Percentiles rank a stretch among this genome's conserved stretches.
phyloP scores from a whole-genome alignment of 1,140 invertebrate species.

The Drosophila melanica region DNA sequence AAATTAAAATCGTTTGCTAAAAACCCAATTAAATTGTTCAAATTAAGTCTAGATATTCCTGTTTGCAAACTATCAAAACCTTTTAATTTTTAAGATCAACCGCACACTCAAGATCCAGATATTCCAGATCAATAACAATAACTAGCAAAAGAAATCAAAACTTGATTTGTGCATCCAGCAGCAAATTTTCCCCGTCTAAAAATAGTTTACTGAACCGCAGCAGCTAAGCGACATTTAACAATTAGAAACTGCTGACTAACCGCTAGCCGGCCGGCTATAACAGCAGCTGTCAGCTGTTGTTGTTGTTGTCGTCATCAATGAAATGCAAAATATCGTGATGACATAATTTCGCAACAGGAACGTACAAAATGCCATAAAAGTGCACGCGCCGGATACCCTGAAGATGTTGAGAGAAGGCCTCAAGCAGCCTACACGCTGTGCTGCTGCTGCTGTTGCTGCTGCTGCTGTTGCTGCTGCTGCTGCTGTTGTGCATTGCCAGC shows the following conservation, averaged over 20 bases:
- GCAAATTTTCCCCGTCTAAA: slow-evolving; percentile 1
- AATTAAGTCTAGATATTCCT: slow-evolving; percentile 1
- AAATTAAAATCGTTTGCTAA: too few species aligned
- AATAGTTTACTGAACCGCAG: slow-evolving; percentile 12
- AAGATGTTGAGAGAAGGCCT: slow-evolving; percentile 11
- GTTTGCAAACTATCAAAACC: not conserved
- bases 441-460: not conserved
- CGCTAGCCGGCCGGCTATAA: slow-evolving; percentile 24
- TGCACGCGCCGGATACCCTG: slow-evolving; percentile 35
- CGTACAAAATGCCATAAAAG: slow-evolving; percentile 59
- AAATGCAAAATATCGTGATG: slow-evolving; percentile 57
- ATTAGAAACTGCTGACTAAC: slow-evolving; percentile 25
- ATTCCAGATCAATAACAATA: not conserved
- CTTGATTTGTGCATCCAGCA: not conserved
- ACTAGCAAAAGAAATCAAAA: not conserved
- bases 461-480: slow-evolving; percentile 7
- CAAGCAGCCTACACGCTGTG: slow-evolving; percentile 49
- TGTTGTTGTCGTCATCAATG: slow-evolving; percentile 30
- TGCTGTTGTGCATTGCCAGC: slow-evolving; percentile 31
- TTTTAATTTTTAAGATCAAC: not conserved
- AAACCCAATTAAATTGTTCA: too few species aligned
- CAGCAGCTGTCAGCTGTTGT: slow-evolving; percentile 10
- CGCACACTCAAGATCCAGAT: not conserved
- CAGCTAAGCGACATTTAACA: slow-evolving; percentile 13
- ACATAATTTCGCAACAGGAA: slow-evolving; percentile 62